Percentiles rank a stretch among this genome's conserved stretches.
These are phyloP conservation scores for human (Homo sapiens) DNA, from an alignment of 2,113 vertebrate genomes.

Conservation along the genomic window GRCh38 chr11:36779501-36780000, in stretches of 20 bases:
- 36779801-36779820: neutral
- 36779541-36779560: neutral
- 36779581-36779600: neutral
- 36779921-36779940: neutral
- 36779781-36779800: neutral
- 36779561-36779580: neutral
- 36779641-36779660: neutral
- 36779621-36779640: neutral
- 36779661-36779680: neutral
- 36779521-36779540: neutral
- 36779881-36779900: neutral
- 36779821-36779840: neutral
- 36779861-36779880: neutral
- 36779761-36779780: neutral
- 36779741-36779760: neutral
- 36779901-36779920: neutral
- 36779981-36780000: neutral
- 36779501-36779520: neutral
- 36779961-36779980: neutral
- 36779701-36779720: slow-evolving; percentile 11
- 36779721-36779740: neutral
- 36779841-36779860: neutral
- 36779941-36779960: neutral
- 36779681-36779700: neutral
- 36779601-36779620: neutral